Base-by-base conservation (phyloP, 2,113 vertebrate species). In the Lepus timidus region DNA sequence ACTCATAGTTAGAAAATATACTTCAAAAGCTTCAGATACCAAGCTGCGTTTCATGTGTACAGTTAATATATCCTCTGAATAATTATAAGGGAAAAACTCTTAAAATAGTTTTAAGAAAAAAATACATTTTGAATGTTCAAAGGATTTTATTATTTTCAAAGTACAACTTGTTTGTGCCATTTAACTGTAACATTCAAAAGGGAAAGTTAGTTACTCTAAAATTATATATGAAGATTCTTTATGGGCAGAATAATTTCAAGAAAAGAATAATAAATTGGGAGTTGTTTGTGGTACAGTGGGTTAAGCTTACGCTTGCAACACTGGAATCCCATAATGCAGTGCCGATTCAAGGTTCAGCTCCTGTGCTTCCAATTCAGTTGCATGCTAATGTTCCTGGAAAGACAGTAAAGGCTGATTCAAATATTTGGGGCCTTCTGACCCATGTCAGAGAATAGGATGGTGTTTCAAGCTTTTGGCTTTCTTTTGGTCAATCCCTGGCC, bases 11-110 rank as follows among this genome's bases (percentile, higher is more conserved):
- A 85, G 76, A 91, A 96, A 81, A 67, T 49, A 70, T 10, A 49
- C 9, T 58, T 94, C 31, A 73, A n/a, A 93, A 74, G 6, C 96
- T 97, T 36, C 10, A 68, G 7, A 85, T 81, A 68, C 33, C 39
- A 87, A 14, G 22, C 49, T 91, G 33, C 61, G 76, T 96, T 88
- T 70, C 5, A 84, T 36, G 71, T 79, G 17, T 6, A 74, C 27
- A 93, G 33, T 85, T 88, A 73, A 82, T 52, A 25, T 14, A 70
- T 23, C 79, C 20, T 67, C 52, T 94, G 39, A 88, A 11, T 75
- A 36, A 74, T 64, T 81, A 65, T 79, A 58, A 58, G 82, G 9
- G 20, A 10, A 20, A 27, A 67, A 7, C 12, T 3, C 78, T 89
- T 67, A 71, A 84, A 95, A 39, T 10, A 85, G 17, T 3, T 31